A percentile compares a stretch with the other conserved stretches of the same genome.
phyloP scores from a whole-genome alignment of 2,888 invertebrate genomes.

The Theodoxus fluviatilis region DNA sequence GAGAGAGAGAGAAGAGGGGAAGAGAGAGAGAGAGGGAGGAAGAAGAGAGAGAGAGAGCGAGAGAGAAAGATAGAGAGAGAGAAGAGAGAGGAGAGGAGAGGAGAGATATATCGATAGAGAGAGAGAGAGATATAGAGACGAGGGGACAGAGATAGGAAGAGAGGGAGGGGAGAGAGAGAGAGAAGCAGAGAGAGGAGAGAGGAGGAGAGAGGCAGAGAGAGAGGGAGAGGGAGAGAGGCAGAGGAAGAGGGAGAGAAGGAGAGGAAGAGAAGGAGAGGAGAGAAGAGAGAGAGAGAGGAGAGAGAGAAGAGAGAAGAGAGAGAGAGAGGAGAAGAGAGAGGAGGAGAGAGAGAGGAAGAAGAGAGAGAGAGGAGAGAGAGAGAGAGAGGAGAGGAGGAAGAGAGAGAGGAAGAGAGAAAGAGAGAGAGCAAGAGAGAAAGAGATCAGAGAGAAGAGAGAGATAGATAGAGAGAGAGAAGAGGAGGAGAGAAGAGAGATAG shows the following conservation, averaged over 20 bases:
- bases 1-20: too few relatives aligned
- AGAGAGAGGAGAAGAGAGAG: not conserved
- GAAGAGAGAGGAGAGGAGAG: too few relatives aligned
- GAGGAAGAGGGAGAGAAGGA: slow-evolving; percentile 5
- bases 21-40: too few relatives aligned
- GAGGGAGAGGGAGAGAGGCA: too few relatives aligned
- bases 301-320: not conserved
- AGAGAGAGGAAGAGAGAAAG: not conserved
- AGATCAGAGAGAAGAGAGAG: not conserved
- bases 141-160: too few relatives aligned
- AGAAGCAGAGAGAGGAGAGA: too few relatives aligned
- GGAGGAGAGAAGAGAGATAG: not conserved
- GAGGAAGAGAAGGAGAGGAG: not conserved
- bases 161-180: too few relatives aligned
- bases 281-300: not conserved
- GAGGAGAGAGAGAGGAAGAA: not conserved
- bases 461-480: slow-evolving; percentile 4
- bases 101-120: too few relatives aligned
- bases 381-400: not conserved
- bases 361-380: not conserved
- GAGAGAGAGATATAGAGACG: too few relatives aligned
- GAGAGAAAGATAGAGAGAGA: too few relatives aligned
- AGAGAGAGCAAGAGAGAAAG: not conserved
- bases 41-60: too few relatives aligned
- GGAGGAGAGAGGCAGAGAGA: too few relatives aligned